Evolutionary conservation across 2,113 vertebrate genomes (phyloP).

Genomic region (Pluvialis apricaria): DNA sequence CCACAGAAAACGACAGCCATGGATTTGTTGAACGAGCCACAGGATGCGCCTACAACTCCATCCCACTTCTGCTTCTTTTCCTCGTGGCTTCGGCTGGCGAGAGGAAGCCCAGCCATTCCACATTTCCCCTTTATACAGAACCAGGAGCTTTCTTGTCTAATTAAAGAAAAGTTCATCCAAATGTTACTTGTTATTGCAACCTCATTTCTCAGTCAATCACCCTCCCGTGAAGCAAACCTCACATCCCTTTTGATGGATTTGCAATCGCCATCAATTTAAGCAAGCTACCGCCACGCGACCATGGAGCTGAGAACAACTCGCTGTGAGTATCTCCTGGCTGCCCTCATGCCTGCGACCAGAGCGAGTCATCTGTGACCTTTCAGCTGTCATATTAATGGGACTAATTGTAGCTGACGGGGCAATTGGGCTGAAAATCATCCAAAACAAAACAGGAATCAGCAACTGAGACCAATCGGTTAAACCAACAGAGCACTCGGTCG

Average conservation of each 20-base stretch:
- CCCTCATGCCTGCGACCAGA: rapidly evolving
- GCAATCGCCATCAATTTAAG: not conserved
- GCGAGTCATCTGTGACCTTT: not conserved
- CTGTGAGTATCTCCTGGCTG: not conserved
- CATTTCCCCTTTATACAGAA: not conserved
- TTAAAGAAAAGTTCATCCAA: constrained; percentile 19
- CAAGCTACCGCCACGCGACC: not conserved
- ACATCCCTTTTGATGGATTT: not conserved
- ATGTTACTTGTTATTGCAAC: not conserved
- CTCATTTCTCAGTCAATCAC: not conserved
- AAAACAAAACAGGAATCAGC: constrained; percentile 55
- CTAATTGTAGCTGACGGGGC: constrained; percentile 38
- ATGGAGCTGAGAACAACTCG: not conserved
- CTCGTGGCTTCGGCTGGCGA: not conserved
- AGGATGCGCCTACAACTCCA: not conserved
- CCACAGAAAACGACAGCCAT: not conserved
- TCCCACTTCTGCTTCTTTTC: constrained; percentile 17
- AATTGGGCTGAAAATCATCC: constrained; percentile 62
- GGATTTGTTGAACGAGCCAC: not conserved
- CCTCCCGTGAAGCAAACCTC: not conserved
- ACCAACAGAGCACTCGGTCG: constrained; percentile 14
- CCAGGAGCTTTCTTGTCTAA: not conserved
- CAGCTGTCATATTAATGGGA: constrained; percentile 5
- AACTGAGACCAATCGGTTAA: constrained; percentile 28
- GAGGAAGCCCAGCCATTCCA: constrained; percentile 4